These are phyloP conservation scores for Tachyglossus aculeatus DNA, from an alignment of 2,797 vertebrate species.

Conservation along the genomic window DNA sequence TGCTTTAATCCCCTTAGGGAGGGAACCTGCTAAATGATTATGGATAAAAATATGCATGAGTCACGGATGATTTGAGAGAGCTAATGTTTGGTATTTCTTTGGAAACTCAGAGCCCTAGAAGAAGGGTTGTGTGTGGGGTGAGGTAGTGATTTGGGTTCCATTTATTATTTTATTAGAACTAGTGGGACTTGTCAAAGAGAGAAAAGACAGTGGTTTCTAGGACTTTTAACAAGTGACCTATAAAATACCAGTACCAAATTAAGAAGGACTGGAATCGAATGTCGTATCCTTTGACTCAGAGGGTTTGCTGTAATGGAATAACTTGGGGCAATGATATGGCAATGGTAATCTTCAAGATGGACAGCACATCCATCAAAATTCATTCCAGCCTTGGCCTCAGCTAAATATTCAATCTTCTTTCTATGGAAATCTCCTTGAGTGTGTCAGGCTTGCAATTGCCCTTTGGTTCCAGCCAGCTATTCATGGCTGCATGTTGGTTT, in stretches of 20 bases:
- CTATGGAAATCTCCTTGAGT: no score
- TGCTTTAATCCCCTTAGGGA: not conserved
- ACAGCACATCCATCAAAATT: not conserved
- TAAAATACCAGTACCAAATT: no score
- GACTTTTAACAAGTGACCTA: not conserved
- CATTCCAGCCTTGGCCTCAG: no score
- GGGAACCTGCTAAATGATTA: not conserved
- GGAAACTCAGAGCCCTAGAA: not conserved
- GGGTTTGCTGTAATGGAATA: not conserved
- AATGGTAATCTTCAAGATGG: not conserved
- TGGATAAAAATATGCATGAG: not conserved
- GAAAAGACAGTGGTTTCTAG: not conserved
- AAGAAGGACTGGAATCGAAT: accelerated
- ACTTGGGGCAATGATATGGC: not conserved
- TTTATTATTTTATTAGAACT: accelerated
- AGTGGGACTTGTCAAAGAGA: no score
- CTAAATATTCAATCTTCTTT: no score
- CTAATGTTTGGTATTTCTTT: accelerated
- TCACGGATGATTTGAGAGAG: not conserved
- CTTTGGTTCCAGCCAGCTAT: no score
- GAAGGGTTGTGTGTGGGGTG: not conserved
- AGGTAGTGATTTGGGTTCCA: no score
- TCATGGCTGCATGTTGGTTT: no score
- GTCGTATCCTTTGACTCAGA: not conserved
- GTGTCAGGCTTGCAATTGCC: no score